phyloP scores from a whole-genome alignment of 2,113 vertebrate species.

The Tragelaphus strepsiceros region DNA sequence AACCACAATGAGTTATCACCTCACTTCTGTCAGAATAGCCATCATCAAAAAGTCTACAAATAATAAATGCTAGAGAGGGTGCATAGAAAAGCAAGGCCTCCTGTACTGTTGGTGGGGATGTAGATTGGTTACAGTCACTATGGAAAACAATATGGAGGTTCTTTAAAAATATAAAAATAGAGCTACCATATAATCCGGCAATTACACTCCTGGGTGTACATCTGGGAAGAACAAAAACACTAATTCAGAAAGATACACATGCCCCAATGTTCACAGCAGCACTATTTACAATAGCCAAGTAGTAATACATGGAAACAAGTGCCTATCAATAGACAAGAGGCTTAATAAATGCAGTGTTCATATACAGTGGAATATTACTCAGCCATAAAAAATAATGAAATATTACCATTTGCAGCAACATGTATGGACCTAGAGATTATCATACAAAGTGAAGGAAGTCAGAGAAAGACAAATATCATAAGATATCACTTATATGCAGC shows the following conservation, averaged over 20 bases:
- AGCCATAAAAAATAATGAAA: not conserved
- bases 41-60: not conserved
- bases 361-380: not conserved
- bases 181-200: not conserved
- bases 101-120: not conserved
- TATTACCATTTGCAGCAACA: not conserved
- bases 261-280: not conserved
- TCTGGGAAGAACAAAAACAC: not conserved
- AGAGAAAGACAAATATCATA: not conserved
- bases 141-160: not conserved
- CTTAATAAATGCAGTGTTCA: not conserved
- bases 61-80: not conserved
- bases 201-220: not conserved
- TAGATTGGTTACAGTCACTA: not conserved
- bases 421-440: not conserved
- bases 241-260: not conserved
- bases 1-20: not conserved
- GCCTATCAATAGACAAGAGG: not conserved
- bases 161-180: not conserved
- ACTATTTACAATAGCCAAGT: not conserved
- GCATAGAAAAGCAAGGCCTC: not conserved
- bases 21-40: not conserved
- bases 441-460: not conserved
- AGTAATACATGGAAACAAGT: not conserved
- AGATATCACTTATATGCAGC: not conserved